Base-by-base conservation (phyloP, 2,888 invertebrate species). In the Timandra comae region DNA sequence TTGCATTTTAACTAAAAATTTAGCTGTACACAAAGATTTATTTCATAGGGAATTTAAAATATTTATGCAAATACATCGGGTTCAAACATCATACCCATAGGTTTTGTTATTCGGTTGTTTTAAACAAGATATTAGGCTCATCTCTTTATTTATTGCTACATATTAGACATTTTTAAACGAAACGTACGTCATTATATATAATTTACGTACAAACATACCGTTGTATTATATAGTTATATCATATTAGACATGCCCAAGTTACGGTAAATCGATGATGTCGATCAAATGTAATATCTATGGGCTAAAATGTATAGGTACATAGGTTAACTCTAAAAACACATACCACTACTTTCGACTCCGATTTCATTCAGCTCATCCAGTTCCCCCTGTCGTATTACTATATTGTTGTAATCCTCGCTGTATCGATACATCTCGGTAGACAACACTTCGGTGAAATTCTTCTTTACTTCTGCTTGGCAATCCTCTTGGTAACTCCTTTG, bases 321-420 rank as follows among this genome's bases (percentile, higher is more conserved):
- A 20, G 26, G 21, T 3, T 21, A 21, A n/a, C 8, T n/a, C 3
- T 3, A 9, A 1, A n/a, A n/a, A 30, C 7, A 55, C 79, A 78
- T 75, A 95, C 96, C 97, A 59, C 98, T 97, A 82, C 96, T 96
- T 69, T 93, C 92, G 9, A 98, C 96, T 90, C 97, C 94, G 49
- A 98, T 97, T 56, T 92, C 91, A 69, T 96, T 97, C 5, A 98
- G 75, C 74, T 98, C 97, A 63, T 96, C 96, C 30, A 97, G 85
- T 64, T 97, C 95, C 3, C 94, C 95, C 61, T 95, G 93, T 10
- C 94, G 93, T 67, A 91, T 90, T 0, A 91, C 90, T 49, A 97
- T 90, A 7, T 91, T 91, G 60, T 93, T 95, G 38, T 93, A 88
- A 56, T 95, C 94, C 53, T 95, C 95, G 32, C 94, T 94, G 66